phyloP scores from a whole-genome alignment of 2,113 vertebrate species.

The rabbit (Oryctolagus cuniculus) region DNA sequence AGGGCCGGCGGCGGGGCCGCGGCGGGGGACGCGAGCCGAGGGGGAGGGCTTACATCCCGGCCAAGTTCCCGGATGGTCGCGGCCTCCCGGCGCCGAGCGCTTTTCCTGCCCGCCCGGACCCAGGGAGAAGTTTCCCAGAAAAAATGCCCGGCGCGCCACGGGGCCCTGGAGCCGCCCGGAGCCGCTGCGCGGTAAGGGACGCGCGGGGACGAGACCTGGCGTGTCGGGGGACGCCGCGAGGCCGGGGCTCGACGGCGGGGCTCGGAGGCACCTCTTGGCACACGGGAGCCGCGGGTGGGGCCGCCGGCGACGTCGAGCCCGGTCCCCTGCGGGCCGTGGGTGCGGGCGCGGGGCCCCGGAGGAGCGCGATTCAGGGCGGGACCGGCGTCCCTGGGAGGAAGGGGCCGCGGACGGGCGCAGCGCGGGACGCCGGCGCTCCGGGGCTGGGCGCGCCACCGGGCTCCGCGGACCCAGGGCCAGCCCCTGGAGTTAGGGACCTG shows the following conservation, averaged over 20 bases:
- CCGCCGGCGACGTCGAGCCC: neutral
- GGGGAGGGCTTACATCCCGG: conserved; percentile 66
- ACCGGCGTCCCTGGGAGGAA: neutral
- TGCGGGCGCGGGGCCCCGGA: neutral
- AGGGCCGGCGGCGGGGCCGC: conserved; percentile 34
- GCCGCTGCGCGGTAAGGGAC: conserved; percentile 43
- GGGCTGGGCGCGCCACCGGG: neutral
- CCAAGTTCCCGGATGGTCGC: conserved; percentile 85
- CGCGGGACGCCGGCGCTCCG: neutral
- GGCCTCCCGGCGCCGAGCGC: conserved; percentile 76
- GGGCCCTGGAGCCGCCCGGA: conserved; percentile 66
- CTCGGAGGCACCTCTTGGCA: neutral
- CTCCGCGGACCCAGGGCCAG: neutral
- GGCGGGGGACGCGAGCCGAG: conserved; percentile 9
- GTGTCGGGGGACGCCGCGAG: neutral
- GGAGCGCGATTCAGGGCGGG: neutral
- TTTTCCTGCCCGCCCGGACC: conserved; percentile 63
- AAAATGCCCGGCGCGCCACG: conserved; percentile 76
- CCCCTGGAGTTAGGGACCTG: neutral
- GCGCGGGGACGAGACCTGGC: neutral
- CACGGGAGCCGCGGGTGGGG: neutral
- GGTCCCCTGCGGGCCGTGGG: neutral
- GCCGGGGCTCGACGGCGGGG: neutral
- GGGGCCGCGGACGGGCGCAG: neutral
- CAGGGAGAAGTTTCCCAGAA: conserved; percentile 77